Conservation (phyloP, 1,140 invertebrate genomes). For the Platyura marginata region DNA sequence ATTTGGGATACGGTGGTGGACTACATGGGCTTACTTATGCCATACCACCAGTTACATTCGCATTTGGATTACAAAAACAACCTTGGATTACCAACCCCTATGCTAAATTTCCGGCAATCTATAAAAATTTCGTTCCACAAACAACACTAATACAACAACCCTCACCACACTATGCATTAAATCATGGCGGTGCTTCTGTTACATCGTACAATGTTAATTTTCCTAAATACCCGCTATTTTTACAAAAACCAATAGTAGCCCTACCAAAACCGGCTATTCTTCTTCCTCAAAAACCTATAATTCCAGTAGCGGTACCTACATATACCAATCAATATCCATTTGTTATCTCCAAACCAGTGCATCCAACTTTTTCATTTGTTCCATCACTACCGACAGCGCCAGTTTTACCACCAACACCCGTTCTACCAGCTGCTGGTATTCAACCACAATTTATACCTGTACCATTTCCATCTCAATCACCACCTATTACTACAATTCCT, state of each 20-base stretch:
- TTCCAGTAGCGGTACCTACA: not conserved
- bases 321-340: not conserved
- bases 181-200: not conserved
- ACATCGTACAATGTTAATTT: not conserved
- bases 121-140: not conserved
- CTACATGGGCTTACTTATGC: too few species aligned
- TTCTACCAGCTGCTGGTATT: not conserved
- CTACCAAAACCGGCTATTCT: not conserved
- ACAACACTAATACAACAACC: too few species aligned
- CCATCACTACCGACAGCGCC: too few species aligned
- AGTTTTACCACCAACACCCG: not conserved
- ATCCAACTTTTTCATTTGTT: too few species aligned
- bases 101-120: not conserved
- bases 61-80: too few species aligned
- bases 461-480: not conserved
- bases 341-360: not conserved
- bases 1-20: too few species aligned
- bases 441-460: not conserved
- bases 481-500: not conserved
- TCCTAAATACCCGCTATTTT: not conserved
- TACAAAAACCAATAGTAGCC: not conserved
- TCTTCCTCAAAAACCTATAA: not conserved
- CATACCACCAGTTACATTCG: too few species aligned
- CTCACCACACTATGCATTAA: not conserved
- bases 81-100: too few species aligned